Base-by-base conservation (phyloP, 1,140 invertebrate genomes). In the Pseudomyrmex flavicornis region DNA sequence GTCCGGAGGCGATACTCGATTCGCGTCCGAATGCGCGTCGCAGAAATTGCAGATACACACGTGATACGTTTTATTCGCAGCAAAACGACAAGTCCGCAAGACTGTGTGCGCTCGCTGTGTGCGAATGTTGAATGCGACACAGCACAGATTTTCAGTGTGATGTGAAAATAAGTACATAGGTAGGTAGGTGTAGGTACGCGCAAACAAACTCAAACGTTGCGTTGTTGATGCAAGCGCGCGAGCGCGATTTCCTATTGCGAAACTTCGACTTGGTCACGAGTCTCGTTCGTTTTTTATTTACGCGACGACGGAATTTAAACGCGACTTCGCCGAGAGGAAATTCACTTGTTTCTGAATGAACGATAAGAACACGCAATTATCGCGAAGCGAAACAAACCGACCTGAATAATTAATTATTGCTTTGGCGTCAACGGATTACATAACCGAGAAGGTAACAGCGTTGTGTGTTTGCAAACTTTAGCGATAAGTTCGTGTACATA, bases 331-430 rank as follows among this genome's bases (percentile, higher is more conserved):
- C 12, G 12, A 70, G 44, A 70, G 44, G 22, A 59, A 48, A 59
- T 59, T 59, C 50, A 35, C 20, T 12, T 9, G 44, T 79, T 68
- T 22, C 10, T 26, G 13, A 79, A 50, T 61, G 22, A 50, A 50
- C 20, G 44, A 50, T 50, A 35, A 75, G 59, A n/a, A 48, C 0
- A 44, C 46, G 59, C 50, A 69, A 79, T 69, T 79, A 79, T 70
- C 54, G 46, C 65, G 15, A 68, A 26, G 7, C 54, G 48, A 70
- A 15, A 26, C 44, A 50, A 54, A 7, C 20, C 20, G 66, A 20
- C 10, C 44, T 20, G 76, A 80, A 72, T 80, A 48, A 70, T 80
- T 70, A 80, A 70, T 70, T 59, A 72, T 72, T 20, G 44, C n/a
- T n/a, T 50, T 22, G 54, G 72, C 44, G 54, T 80, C 76, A 61